Base-by-base conservation (phyloP, 2,888 invertebrate genomes). In the Anaspis maculata region DNA sequence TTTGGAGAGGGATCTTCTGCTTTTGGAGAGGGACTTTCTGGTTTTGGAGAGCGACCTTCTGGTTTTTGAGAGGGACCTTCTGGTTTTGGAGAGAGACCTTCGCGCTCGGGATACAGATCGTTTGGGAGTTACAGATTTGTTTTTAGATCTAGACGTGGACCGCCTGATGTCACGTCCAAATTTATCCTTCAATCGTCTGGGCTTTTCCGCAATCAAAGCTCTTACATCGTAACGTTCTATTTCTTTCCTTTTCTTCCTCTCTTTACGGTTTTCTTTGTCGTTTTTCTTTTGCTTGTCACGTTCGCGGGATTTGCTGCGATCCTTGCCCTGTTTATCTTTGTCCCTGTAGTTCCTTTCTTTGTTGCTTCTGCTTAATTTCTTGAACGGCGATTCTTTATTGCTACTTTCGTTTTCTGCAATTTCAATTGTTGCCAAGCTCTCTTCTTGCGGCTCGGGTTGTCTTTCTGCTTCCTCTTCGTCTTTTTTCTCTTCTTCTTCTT, bases 141-240 rank as follows among this genome's bases (percentile, higher is more conserved):
- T 54, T 36, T 45, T 46, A 1, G 56, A 55, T 27, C 45, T 34
- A 5, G 54, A 50, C 4, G 48, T 39, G 4, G 52, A 45, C 3
- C 43, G 48, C 13, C 51, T 37, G 32, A 80, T 71, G 62, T 87
- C 87, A 7, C 87, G 70, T 0, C 87, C 87, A 64, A 86, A 87
- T 30, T 81, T 76, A 62, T 87, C 86, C 62, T 81, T 84, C 10
- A 55, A 37, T 3, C 58, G 42, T 32, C 74, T 68, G 0, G 78
- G 75, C 48, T 78, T 77, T 41, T 81, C 81, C 3, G 79, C 73
- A 5, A 89, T 80, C 21, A 89, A 68, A 40, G 81, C 79, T 23
- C 89, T 72, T 6, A 89, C 88, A 67, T 88, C 82, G 60, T 90
- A 90, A 2, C 89, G 72, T 51, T 83, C 83, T 29, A 90, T 66